Conservation (phyloP, 2,888 invertebrate species). For the Drosophila sordidula region DNA sequence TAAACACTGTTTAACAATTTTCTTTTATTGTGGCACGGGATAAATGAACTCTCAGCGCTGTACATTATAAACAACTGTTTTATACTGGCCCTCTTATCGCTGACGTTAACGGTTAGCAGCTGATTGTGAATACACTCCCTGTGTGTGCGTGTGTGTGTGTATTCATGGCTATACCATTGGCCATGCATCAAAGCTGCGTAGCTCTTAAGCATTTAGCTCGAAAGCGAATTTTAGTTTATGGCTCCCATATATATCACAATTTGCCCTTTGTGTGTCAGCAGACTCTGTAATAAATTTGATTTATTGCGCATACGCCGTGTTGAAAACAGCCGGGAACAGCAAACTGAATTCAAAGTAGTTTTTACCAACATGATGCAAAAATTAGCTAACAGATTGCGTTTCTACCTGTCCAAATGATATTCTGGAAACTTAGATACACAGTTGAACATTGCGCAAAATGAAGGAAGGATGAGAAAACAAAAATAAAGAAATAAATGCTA, state of each 20-base stretch:
- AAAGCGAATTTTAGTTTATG: conserved; percentile 43
- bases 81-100: conserved; percentile 21
- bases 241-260: conserved; percentile 35
- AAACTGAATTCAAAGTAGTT: conserved; percentile 8
- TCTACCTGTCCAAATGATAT: conserved; percentile 5
- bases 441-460: background rate
- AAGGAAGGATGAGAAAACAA: background rate
- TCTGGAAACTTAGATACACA: background rate
- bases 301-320: conserved; percentile 39
- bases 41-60: conserved; percentile 37
- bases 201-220: conserved; percentile 19
- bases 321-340: conserved; percentile 2
- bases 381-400: conserved; percentile 1
- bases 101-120: conserved; percentile 37
- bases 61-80: conserved; percentile 28
- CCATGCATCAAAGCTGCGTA: conserved; percentile 14
- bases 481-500: background rate
- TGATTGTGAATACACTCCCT: conserved; percentile 17
- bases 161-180: conserved; percentile 15
- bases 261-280: conserved; percentile 25
- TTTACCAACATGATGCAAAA: background rate
- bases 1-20: conserved; percentile 22
- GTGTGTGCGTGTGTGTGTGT: background rate
- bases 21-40: conserved; percentile 28
- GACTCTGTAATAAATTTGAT: conserved; percentile 43